Evolutionary conservation across 2,113 vertebrate genomes (phyloP).

Genomic region (Cyphomyrus discorhynchus): DNA sequence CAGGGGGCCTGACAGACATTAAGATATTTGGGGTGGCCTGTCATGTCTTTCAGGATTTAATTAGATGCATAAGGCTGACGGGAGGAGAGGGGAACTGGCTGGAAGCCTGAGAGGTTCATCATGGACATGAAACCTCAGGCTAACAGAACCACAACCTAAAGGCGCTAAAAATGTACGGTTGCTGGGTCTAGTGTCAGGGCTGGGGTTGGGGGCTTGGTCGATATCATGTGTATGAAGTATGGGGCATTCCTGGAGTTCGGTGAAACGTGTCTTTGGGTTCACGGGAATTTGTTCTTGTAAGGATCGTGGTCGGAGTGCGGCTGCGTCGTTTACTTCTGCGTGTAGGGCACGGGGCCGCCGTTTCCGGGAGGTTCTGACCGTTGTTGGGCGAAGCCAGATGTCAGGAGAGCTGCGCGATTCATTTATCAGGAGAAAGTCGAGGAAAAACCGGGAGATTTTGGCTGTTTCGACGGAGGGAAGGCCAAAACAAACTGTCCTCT

Average conservation of each 20-base stretch:
- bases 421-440: not conserved
- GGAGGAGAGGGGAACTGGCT: not conserved
- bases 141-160: not conserved
- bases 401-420: not conserved
- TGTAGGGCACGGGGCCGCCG: not conserved
- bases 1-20: not conserved
- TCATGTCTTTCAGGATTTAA: not conserved
- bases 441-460: not conserved
- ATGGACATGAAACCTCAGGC: not conserved
- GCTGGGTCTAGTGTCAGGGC: not conserved
- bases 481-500: not conserved
- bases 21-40: not conserved
- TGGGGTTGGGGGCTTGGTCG: not conserved
- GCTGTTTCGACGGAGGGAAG: not conserved
- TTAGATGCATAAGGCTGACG: not conserved
- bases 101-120: not conserved
- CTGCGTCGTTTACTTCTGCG: not conserved
- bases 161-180: not conserved
- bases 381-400: not conserved
- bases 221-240: not conserved
- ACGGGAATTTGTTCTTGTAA: not conserved
- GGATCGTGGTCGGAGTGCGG: not conserved
- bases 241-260: not conserved
- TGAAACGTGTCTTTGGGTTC: not conserved
- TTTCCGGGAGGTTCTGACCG: not conserved